Percentiles rank a stretch among this genome's conserved stretches.
Evolutionary conservation across 2,797 vertebrate genomes (phyloP).

Genomic region (Hipposideros larvatus): DNA sequence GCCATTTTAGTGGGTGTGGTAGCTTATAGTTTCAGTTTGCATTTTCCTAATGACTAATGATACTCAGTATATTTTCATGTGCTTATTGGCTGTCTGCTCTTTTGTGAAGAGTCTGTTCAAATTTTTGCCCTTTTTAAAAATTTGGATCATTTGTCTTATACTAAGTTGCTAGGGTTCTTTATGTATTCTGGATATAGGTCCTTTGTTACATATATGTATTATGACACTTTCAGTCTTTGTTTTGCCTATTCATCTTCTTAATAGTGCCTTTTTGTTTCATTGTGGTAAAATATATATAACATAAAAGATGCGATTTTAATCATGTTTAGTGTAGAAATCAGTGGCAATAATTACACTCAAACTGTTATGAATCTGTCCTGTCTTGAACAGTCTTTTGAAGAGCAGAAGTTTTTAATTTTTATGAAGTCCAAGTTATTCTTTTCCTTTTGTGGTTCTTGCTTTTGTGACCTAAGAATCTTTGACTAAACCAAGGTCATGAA

Average conservation of each 20-base stretch:
- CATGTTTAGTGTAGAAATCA: not conserved
- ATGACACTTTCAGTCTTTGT: not conserved
- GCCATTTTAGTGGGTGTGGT: not conserved
- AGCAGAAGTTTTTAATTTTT: slow-evolving; percentile 12
- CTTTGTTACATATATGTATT: not conserved
- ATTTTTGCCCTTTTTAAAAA: not conserved
- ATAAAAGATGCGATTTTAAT: not conserved
- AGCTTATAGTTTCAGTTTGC: not conserved
- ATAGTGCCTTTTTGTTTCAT: not conserved
- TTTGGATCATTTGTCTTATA: not conserved
- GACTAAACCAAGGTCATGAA: not conserved
- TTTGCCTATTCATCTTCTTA: slow-evolving; percentile 32
- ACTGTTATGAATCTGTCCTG: not conserved
- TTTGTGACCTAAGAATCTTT: not conserved
- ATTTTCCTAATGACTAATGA: not conserved
- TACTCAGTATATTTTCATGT: not conserved
- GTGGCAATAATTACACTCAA: not conserved
- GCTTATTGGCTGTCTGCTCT: not conserved
- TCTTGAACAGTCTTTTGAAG: slow-evolving; percentile 28
- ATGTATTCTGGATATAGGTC: not conserved
- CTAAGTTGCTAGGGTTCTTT: not conserved
- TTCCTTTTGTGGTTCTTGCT: not conserved
- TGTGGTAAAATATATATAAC: not conserved
- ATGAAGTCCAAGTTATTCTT: not conserved
- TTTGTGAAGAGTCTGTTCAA: not conserved